A percentile compares a stretch with the other conserved stretches of the same genome.
Evolutionary conservation across 2,888 invertebrate genomes (phyloP).

Genomic region (Alloscopus bannaensis): DNA sequence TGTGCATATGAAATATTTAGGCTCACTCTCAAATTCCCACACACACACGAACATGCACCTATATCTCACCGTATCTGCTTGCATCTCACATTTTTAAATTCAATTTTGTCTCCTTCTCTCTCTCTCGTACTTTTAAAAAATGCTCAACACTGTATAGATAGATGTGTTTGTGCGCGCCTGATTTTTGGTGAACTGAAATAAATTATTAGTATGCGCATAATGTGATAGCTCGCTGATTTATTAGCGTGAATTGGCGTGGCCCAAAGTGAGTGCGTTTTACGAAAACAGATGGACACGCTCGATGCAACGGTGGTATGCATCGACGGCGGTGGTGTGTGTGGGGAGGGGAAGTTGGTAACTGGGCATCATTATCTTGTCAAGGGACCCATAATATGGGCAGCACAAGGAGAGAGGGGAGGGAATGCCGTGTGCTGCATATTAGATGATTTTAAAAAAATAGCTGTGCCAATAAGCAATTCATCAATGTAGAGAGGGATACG

Average conservation of each 20-base stretch:
- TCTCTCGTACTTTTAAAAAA: not conserved
- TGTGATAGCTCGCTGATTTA: conserved; percentile 56
- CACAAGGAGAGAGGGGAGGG: no score
- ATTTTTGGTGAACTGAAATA: not conserved
- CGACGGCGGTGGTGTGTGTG: not conserved
- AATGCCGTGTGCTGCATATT: not conserved
- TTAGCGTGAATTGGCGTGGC: conserved; percentile 57
- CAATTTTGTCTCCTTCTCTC: not conserved
- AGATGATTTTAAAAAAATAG: not conserved
- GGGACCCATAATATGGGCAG: no score
- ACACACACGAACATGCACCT: no score
- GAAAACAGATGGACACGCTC: conserved; percentile 10
- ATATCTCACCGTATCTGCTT: no score
- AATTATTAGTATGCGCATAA: not conserved
- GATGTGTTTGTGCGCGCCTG: not conserved
- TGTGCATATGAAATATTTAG: not conserved
- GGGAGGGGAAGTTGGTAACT: not conserved
- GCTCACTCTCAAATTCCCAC: conserved; percentile 5
- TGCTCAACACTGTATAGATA: not conserved
- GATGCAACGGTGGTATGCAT: no score
- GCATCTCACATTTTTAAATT: not conserved
- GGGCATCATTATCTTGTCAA: not conserved
- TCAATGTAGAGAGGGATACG: conserved; percentile 33
- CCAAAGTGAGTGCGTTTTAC: not conserved
- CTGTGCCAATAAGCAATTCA: conserved; percentile 29